Conservation (phyloP, 2,888 invertebrate species). For the Ptycholaimellus sp. region DNA sequence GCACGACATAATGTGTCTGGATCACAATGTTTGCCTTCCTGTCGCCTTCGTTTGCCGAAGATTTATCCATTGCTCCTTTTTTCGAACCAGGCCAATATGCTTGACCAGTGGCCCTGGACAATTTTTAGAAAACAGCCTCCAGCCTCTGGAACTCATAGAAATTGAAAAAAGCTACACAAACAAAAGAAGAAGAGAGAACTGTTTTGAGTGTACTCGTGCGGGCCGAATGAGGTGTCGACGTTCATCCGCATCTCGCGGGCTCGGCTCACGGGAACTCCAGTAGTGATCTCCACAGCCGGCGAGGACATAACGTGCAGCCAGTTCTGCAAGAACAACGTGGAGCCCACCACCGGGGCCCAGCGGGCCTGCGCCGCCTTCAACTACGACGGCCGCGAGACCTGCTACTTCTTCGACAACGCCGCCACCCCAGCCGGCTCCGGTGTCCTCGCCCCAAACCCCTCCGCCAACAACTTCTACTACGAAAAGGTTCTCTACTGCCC, state of each 20-base stretch:
- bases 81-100: constrained; percentile 10
- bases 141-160: no score
- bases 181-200: no score
- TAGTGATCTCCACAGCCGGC: constrained; percentile 24
- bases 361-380: constrained; percentile 24
- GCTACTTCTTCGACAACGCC: constrained; percentile 26
- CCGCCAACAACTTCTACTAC: constrained; percentile 26
- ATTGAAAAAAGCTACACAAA: no score
- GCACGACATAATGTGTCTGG: no score
- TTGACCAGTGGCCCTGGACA: no score
- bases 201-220: constrained; percentile 13
- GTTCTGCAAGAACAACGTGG: constrained; percentile 24
- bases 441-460: constrained; percentile 22
- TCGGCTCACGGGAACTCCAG: constrained; percentile 23
- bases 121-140: no score
- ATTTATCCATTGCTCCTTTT: constrained; percentile 9
- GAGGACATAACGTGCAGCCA: constrained; percentile 25
- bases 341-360: constrained; percentile 25
- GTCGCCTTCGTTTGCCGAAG: constrained; percentile 10
- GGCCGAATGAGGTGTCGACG: constrained; percentile 18
- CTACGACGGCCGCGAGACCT: constrained; percentile 25
- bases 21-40: no score
- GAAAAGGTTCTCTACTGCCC: constrained; percentile 17
- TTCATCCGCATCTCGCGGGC: constrained; percentile 22
- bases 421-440: constrained; percentile 22